A percentile compares a stretch with the other conserved stretches of the same genome.
Evolutionary conservation across 2,113 vertebrate genomes (phyloP).

Genomic region (Pomatorhinus ruficollis): DNA sequence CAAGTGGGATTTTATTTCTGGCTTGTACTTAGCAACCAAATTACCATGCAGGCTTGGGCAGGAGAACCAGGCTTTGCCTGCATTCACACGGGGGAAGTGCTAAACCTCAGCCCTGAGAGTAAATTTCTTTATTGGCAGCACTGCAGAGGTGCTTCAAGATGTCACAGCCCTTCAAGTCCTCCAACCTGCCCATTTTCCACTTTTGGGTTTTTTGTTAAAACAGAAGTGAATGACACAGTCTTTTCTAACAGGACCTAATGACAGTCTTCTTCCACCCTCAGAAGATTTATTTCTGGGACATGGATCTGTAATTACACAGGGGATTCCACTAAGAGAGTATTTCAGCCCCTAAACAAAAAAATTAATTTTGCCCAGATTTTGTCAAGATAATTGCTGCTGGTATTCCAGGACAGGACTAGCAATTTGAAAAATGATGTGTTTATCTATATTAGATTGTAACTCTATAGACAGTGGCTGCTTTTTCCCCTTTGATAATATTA

Average conservation of each 20-base stretch:
- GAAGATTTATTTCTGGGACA: background rate
- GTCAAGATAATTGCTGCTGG: background rate
- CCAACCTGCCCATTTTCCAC: background rate
- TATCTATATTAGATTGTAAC: background rate
- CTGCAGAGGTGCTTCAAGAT: background rate
- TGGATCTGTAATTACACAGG: background rate
- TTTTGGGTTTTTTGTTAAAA: background rate
- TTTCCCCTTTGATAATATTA: background rate
- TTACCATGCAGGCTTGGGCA: background rate
- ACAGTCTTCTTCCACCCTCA: background rate
- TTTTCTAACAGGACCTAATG: background rate
- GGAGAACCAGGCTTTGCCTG: background rate
- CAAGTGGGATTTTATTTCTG: background rate
- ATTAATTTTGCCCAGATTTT: background rate
- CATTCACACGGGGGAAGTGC: background rate
- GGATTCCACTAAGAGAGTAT: background rate
- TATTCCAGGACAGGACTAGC: background rate
- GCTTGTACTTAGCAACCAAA: background rate
- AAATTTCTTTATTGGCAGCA: background rate
- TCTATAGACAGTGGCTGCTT: background rate
- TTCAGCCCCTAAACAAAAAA: background rate
- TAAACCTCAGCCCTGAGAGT: background rate
- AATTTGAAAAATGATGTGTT: background rate
- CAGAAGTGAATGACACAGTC: background rate
- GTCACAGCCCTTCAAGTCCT: too few species aligned